Evolutionary conservation across 2,113 vertebrate genomes (phyloP).

Genomic region (Passer montanus): DNA sequence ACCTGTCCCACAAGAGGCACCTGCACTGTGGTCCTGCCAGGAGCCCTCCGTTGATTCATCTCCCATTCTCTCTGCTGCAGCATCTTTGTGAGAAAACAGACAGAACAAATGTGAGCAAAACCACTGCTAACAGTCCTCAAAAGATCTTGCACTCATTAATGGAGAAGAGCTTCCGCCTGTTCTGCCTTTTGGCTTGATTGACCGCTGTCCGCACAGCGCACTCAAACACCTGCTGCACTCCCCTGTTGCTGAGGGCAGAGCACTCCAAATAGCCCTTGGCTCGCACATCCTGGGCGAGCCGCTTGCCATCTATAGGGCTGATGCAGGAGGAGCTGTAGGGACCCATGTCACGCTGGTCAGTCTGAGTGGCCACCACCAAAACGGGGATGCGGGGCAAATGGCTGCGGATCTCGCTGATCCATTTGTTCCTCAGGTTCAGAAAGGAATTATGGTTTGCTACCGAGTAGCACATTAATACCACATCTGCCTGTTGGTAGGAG

Average conservation of each 20-base stretch:
- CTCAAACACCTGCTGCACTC: slow-evolving; percentile 96
- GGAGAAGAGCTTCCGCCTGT: slow-evolving; percentile 82
- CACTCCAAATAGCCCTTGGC: slow-evolving; percentile 96
- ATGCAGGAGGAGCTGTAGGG: slow-evolving; percentile 81
- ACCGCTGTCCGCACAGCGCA: slow-evolving; percentile 88
- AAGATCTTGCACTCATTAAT: slow-evolving; percentile 90
- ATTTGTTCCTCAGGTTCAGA: slow-evolving; percentile 85
- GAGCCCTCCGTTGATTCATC: neutral
- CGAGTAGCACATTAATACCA: slow-evolving; percentile 93
- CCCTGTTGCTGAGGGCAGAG: slow-evolving; percentile 90
- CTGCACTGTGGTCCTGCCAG: neutral
- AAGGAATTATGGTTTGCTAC: slow-evolving; percentile 91
- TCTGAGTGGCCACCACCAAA: slow-evolving; percentile 93
- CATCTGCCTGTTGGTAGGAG: slow-evolving; percentile 94
- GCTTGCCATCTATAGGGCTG: slow-evolving; percentile 80
- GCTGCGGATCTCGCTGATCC: slow-evolving; percentile 86
- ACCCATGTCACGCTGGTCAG: slow-evolving; percentile 87
- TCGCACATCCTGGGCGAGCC: slow-evolving; percentile 84
- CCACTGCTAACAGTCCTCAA: slow-evolving; percentile 18
- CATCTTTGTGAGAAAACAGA: neutral
- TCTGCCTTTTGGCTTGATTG: slow-evolving; percentile 81
- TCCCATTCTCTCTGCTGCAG: neutral
- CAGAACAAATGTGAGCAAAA: neutral
- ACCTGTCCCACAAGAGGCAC: neutral
- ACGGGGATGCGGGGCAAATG: slow-evolving; percentile 87